A percentile compares a stretch with the other conserved stretches of the same genome.
These are phyloP conservation scores for Pseudochirops cupreus DNA, from an alignment of 2,797 vertebrate genomes.

Conservation along the genomic window DNA sequence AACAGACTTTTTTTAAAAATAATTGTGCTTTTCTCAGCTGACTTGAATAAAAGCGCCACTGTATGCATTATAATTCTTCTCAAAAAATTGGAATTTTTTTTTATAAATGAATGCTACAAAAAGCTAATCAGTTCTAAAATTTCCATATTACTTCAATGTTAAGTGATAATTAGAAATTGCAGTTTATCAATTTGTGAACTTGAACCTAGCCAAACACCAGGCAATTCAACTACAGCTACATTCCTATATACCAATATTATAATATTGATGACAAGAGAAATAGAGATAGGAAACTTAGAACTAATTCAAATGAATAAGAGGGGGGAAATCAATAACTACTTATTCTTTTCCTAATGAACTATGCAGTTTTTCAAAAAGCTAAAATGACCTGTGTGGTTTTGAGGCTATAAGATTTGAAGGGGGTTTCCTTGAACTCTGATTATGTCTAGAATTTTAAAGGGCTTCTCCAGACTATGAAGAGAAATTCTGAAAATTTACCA, in stretches of 20 bases:
- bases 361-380: background rate
- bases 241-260: background rate
- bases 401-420: background rate
- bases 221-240: background rate
- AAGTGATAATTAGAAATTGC: too few species aligned
- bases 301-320: background rate
- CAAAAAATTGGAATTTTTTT: conserved; percentile 31
- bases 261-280: background rate
- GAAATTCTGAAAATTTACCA: background rate
- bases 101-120: conserved; percentile 16
- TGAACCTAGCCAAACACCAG: background rate
- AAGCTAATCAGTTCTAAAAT: background rate
- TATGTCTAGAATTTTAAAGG: background rate
- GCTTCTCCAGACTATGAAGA: background rate
- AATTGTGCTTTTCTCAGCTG: background rate
- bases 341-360: background rate
- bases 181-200: background rate
- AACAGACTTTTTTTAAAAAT: background rate
- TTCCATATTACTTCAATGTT: background rate
- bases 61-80: conserved; percentile 2
- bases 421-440: background rate
- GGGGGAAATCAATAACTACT: background rate
- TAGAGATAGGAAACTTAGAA: background rate
- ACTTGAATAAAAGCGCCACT: background rate
- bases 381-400: background rate